These are phyloP conservation scores for Coryphaenoides rupestris DNA, from an alignment of 2,113 vertebrate species.

Conservation along the genomic window DNA sequence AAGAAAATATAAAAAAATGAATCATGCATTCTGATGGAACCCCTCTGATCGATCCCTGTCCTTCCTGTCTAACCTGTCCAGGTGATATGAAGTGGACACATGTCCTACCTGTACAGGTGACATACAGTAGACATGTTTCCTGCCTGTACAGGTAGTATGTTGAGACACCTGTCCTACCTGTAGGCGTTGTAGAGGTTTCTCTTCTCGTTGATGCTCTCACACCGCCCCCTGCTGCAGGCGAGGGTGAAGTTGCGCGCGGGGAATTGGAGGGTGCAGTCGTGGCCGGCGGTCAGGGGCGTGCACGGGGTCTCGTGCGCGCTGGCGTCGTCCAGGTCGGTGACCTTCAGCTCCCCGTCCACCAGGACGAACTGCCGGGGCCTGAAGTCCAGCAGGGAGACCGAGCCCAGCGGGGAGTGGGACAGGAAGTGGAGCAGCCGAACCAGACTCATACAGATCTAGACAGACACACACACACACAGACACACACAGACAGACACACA, in stretches of 20 bases:
- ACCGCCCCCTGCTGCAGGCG: conserved; percentile 73
- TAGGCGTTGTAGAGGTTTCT: conserved; percentile 90
- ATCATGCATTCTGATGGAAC: too few relatives aligned
- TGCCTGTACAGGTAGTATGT: too few relatives aligned
- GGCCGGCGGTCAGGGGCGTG: conserved; percentile 80
- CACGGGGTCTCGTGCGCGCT: conserved; percentile 74
- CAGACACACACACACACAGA: conserved; percentile 4
- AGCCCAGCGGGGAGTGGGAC: conserved; percentile 83
- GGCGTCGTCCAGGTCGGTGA: conserved; percentile 88
- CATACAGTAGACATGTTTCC: background rate
- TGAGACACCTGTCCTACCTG: conserved; percentile 70
- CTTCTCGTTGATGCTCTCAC: conserved; percentile 82
- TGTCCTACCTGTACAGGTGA: too few relatives aligned
- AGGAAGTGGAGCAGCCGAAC: conserved; percentile 84
- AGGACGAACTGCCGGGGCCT: conserved; percentile 89
- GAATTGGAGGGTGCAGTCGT: conserved; percentile 81
- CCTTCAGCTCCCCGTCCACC: conserved; percentile 83
- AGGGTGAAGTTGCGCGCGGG: conserved; percentile 79
- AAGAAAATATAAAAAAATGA: too few relatives aligned
- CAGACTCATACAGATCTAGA: conserved; percentile 86
- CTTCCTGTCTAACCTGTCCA: background rate
- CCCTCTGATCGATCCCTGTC: too few relatives aligned
- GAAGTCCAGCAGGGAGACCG: conserved; percentile 87
- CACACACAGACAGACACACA: conserved; percentile 11
- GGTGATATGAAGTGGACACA: too few relatives aligned